Evolutionary conservation across 2,888 invertebrate genomes (phyloP).

Genomic region (Heteromurus nitidus): DNA sequence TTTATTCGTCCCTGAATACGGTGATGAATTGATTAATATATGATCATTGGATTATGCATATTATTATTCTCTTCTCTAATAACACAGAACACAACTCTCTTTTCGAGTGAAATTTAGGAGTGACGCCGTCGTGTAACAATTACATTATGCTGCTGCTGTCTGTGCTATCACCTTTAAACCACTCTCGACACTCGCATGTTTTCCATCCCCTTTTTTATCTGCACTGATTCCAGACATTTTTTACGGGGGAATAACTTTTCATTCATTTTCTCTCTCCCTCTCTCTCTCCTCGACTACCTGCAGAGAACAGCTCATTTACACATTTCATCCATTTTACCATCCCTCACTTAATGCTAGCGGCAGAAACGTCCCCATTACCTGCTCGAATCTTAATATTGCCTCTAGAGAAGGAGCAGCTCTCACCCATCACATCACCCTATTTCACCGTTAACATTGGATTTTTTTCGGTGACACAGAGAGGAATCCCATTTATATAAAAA

Average conservation of each 20-base stretch:
- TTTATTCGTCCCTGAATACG: not conserved
- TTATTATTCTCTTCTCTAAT: conserved; percentile 8
- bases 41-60: conserved; percentile 45
- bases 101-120: conserved; percentile 33
- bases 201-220: not conserved
- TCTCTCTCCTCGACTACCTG: not conserved
- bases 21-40: conserved; percentile 52
- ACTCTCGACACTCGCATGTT: not conserved
- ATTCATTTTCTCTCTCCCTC: not conserved
- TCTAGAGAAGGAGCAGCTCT: no score
- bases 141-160: no score
- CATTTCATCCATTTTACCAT: conserved; percentile 25
- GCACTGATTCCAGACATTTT: not conserved
- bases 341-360: not conserved
- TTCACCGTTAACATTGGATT: no score
- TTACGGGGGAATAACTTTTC: conserved; percentile 1
- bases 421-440: no score
- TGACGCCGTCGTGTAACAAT: conserved; percentile 40
- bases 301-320: conserved; percentile 33
- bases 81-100: conserved; percentile 9
- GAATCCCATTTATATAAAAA: no score
- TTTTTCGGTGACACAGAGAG: no score
- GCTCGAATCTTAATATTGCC: not conserved
- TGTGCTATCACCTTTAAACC: not conserved
- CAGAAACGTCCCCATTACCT: not conserved